Conservation (phyloP, 2,113 vertebrate species). For the Periophthalmodon schlosseri region DNA sequence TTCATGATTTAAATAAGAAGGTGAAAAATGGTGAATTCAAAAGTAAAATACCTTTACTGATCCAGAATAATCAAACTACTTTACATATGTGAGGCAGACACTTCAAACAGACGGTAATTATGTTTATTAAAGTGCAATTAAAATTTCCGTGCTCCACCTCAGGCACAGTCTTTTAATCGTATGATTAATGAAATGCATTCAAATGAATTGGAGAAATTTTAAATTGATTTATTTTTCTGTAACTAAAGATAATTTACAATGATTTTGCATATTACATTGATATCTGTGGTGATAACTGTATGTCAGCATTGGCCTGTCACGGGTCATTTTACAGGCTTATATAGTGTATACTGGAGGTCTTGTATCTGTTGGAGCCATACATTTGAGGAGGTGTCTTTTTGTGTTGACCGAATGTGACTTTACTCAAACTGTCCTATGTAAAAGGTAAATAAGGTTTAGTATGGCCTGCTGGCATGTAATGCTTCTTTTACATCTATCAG, state of each 20-base stretch:
- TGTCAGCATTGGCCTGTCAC: conserved; percentile 77
- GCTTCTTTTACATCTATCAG: conserved; percentile 54
- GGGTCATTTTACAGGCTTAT: conserved; percentile 69
- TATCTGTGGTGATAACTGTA: conserved; percentile 71
- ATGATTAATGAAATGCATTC: neutral
- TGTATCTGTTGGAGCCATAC: conserved; percentile 62
- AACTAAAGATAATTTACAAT: neutral
- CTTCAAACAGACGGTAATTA: conserved; percentile 36
- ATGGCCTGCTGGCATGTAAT: conserved; percentile 50
- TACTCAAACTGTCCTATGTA: conserved; percentile 27
- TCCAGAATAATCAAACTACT: conserved; percentile 1
- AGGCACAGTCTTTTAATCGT: conserved; percentile 27
- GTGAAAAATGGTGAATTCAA: neutral
- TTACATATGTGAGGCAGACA: conserved; percentile 37
- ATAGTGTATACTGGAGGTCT: conserved; percentile 61
- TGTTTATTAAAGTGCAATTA: conserved; percentile 76
- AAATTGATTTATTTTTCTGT: neutral
- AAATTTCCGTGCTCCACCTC: conserved; percentile 58
- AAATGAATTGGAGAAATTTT: neutral
- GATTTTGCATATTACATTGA: conserved; percentile 53
- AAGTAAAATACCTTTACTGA: neutral
- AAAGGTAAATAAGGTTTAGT: conserved; percentile 34
- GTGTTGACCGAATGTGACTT: conserved; percentile 73
- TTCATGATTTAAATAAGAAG: neutral
- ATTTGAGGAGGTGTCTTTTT: conserved; percentile 56